phyloP scores from a whole-genome alignment of 2,797 vertebrate genomes.

The Gymnothorax javanicus region DNA sequence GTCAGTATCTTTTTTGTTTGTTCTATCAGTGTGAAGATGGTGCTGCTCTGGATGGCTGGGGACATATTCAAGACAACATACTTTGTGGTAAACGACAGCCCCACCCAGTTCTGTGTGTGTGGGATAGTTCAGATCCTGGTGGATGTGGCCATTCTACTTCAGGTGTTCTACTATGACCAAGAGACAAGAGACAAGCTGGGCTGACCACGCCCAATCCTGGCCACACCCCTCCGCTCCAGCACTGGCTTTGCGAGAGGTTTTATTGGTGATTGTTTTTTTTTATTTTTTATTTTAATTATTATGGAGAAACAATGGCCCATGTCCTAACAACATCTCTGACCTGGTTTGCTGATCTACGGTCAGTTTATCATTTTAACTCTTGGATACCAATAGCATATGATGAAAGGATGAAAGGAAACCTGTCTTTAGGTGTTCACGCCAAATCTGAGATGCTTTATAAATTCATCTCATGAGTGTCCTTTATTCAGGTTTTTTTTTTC shows the following conservation, averaged over 20 bases:
- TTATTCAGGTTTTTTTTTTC: not conserved
- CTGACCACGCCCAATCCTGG: constrained; percentile 46
- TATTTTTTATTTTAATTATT: not conserved
- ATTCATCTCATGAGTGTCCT: not conserved
- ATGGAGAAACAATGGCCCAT: not conserved
- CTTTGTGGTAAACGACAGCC: constrained; percentile 77
- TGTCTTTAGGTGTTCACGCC: not conserved
- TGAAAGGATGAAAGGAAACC: not conserved
- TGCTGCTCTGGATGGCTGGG: constrained; percentile 78
- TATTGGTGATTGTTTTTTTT: not conserved
- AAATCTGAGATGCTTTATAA: not conserved
- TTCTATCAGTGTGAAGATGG: constrained; percentile 77
- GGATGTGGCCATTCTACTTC: constrained; percentile 75
- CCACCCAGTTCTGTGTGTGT: constrained; percentile 78
- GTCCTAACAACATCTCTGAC: not conserved
- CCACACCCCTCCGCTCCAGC: not conserved
- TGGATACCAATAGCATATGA: not conserved
- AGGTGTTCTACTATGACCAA: constrained; percentile 72
- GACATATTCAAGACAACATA: constrained; percentile 81
- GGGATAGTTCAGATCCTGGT: constrained; percentile 75
- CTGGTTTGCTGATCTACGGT: not conserved
- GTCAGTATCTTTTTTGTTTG: not conserved
- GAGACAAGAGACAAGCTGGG: constrained; percentile 66
- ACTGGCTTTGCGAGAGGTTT: not conserved
- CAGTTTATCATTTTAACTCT: not conserved